These are phyloP conservation scores for Stylophora pistillata DNA, from an alignment of 64 coral and sea anemone species.

Conservation along the genomic window DNA sequence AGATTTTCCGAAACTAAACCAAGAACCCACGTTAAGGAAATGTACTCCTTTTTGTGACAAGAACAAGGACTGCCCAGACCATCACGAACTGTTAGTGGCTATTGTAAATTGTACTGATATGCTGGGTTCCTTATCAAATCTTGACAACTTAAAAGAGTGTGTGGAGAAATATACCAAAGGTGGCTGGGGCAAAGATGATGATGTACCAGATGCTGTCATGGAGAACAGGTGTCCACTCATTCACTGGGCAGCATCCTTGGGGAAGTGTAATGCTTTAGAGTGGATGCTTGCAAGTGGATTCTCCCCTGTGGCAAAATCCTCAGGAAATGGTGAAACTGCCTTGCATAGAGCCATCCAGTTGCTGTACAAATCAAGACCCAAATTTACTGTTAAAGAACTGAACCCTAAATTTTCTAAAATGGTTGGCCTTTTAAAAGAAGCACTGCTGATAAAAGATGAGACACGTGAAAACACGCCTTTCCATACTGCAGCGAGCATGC, in stretches of 20 bases:
- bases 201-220: constrained; percentile 86
- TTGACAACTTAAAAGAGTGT: constrained; percentile 88
- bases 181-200: constrained; percentile 96
- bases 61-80: constrained; percentile 88
- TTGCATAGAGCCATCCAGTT: constrained; percentile 76
- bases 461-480: constrained; percentile 88
- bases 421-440: constrained; percentile 78
- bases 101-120: constrained; percentile 96
- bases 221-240: constrained; percentile 90
- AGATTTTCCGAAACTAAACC: constrained; percentile 59
- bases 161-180: constrained; percentile 84
- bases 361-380: constrained; percentile 78
- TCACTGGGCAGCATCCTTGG: constrained; percentile 93
- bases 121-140: constrained; percentile 89
- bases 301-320: constrained; percentile 68
- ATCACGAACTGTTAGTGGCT: constrained; percentile 91
- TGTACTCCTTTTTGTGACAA: constrained; percentile 98
- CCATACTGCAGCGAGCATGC: constrained; percentile 90
- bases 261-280: constrained; percentile 92
- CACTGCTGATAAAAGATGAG: constrained; percentile 87
- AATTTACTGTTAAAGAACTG: constrained; percentile 94
- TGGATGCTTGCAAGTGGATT: constrained; percentile 97
- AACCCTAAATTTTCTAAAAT: constrained; percentile 93
- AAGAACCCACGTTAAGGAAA: constrained; percentile 77
- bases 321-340: constrained; percentile 82